Conservation (phyloP, 1,140 invertebrate genomes). For the Parasteatoda tepidariorum region DNA sequence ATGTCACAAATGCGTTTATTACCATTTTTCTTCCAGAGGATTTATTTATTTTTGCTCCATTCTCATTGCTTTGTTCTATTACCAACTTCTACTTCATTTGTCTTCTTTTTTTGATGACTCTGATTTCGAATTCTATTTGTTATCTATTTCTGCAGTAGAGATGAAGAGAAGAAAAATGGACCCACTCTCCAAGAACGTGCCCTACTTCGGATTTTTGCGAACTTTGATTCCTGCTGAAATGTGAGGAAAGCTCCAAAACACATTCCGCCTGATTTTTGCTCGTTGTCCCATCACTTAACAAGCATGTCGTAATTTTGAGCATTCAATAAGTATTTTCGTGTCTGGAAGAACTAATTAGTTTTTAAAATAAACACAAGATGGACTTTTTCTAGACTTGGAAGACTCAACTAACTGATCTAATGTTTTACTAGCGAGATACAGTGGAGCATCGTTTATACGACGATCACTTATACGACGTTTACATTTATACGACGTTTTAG, state of each 20-base stretch:
- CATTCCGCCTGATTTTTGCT: neutral
- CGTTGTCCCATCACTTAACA: too few relatives aligned
- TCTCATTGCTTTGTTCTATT: constrained; percentile 2
- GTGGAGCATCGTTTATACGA: too few relatives aligned
- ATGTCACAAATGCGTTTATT: constrained; percentile 18
- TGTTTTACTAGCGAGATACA: too few relatives aligned
- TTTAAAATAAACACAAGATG: too few relatives aligned
- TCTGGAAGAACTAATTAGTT: too few relatives aligned
- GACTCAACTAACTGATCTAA: too few relatives aligned
- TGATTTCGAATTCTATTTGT: constrained; percentile 19
- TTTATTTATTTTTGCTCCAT: neutral
- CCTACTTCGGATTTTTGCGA: constrained; percentile 5
- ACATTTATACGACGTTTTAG: too few relatives aligned
- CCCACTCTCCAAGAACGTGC: constrained; percentile 7
- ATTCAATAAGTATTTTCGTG: too few relatives aligned
- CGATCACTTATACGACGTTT: too few relatives aligned
- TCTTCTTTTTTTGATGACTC: constrained; percentile 18
- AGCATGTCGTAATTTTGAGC: too few relatives aligned
- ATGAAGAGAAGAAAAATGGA: constrained; percentile 23
- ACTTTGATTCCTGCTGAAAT: neutral
- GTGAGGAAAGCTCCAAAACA: neutral
- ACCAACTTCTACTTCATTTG: constrained; percentile 24
- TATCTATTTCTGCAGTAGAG: constrained; percentile 22
- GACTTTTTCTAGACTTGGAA: too few relatives aligned
- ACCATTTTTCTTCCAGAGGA: constrained; percentile 2